phyloP scores from a whole-genome alignment of 2,888 invertebrate genomes.

The Entomobrya multifasciata region DNA sequence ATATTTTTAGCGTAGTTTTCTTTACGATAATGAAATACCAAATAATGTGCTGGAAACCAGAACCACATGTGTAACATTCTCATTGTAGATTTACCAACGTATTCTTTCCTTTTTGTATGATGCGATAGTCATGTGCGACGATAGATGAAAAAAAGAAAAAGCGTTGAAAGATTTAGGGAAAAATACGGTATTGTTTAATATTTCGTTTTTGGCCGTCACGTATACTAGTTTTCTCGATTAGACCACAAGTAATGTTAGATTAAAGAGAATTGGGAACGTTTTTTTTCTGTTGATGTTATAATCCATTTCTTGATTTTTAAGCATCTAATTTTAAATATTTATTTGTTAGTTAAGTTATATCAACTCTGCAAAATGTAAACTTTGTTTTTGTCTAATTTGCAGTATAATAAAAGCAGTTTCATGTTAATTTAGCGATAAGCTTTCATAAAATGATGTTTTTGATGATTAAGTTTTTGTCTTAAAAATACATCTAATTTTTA shows the following conservation, averaged over 20 bases:
- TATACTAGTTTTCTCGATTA: not conserved
- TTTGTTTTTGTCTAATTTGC: not conserved
- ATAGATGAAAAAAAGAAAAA: not conserved
- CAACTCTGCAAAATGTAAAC: no score
- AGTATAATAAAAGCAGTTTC: not conserved
- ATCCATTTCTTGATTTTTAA: not conserved
- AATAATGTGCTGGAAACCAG: not conserved
- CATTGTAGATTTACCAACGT: constrained; percentile 14
- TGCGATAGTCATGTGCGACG: constrained; percentile 2
- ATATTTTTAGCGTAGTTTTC: constrained; percentile 21
- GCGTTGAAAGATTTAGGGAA: not conserved
- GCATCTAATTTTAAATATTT: not conserved
- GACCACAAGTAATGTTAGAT: no score
- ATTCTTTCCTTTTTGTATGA: not conserved
- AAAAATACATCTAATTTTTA: not conserved
- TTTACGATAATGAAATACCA: not conserved
- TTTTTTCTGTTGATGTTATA: no score
- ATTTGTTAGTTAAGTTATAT: no score
- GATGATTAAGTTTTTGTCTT: constrained; percentile 18
- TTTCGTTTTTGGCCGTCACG: not conserved
- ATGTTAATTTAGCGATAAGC: constrained; percentile 30
- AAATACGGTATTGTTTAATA: not conserved
- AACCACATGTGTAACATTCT: constrained; percentile 32
- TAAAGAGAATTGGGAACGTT: no score
- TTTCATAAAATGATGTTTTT: not conserved